Base-by-base conservation (phyloP, 2,888 invertebrate genomes). In the Pediacus dermestoides region DNA sequence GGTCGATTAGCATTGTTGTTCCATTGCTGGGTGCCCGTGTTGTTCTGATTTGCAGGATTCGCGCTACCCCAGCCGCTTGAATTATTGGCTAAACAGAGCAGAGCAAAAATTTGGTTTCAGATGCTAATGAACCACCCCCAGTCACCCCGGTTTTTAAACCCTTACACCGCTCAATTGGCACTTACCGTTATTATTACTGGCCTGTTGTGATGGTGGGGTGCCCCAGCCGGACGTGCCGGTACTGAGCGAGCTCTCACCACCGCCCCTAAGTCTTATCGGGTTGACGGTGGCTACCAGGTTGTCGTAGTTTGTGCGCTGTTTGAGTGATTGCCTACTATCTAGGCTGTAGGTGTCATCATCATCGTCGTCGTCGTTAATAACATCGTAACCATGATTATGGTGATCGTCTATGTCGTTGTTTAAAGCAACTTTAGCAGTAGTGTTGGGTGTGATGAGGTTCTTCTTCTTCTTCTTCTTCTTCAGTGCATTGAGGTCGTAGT, bases 191-290 rank as follows among this genome's bases (percentile, higher is more conserved):
- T 77, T 80, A 47, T 71, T 71, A 53, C 70, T 72, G 51, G 75
- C 71, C 63, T 80, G 80, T 57, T 81, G 78, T 23, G 82, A 71
- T 37, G 84, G 85, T 30, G 85, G 82, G 44, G 83, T 80, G 53
- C 85, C 86, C 87, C 88, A 88, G 51, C 83, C 85, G 40, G 81
- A 78, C 41, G 85, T 81, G 50, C 73, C 74, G 43, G 80, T 81
- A 65, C 84, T 87, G 58, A 88, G 76, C 27, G 87, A 85, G 70
- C 82, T 86, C 69, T 88, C 88, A 39, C 87, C 88, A 33, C 88
- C 88, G 37, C 88, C 88, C 46, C 78, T 73, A 44, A 88, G 75
- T 48, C 83, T 76, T 57, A 85, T 69, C 34, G 76, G 73, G 71
- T n/a, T n/a, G 15, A 39, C n/a, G n/a, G n/a, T n/a, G n/a, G n/a